Percentiles rank a stretch among this genome's conserved stretches.
phyloP scores from a whole-genome alignment of 1,140 invertebrate species.

The Caenorhabditis brenneri region DNA sequence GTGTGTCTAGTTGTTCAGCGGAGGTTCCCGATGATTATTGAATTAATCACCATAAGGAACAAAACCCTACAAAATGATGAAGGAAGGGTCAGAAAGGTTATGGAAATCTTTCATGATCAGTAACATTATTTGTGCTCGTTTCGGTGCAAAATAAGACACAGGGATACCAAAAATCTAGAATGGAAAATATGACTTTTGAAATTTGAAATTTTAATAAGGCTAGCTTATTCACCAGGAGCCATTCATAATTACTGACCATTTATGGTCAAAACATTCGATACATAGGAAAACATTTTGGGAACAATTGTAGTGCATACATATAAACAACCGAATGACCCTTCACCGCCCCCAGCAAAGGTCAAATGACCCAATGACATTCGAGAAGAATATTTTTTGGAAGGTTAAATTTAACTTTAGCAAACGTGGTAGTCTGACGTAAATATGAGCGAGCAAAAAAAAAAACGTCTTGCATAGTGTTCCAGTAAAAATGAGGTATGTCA shows the following conservation, averaged over 20 bases:
- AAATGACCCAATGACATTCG: neutral
- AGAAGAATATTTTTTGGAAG: neutral
- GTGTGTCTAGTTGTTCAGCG: constrained; percentile 2
- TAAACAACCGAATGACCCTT: neutral
- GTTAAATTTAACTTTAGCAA: neutral
- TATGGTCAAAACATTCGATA: no score
- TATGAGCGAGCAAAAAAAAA: neutral
- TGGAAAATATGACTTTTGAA: no score
- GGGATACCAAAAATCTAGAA: neutral
- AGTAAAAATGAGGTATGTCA: neutral
- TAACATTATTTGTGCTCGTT: neutral
- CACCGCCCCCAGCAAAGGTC: neutral
- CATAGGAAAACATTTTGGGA: no score
- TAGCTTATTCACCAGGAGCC: no score
- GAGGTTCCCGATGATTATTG: constrained; percentile 16
- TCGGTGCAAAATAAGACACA: neutral
- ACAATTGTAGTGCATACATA: neutral
- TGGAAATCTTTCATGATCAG: neutral
- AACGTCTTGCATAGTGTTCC: neutral
- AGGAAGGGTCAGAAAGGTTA: neutral
- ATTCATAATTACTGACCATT: no score
- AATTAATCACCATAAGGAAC: neutral
- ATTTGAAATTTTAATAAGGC: no score
- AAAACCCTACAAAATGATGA: neutral
- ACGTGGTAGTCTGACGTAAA: neutral